Base-by-base conservation (phyloP, 1,140 invertebrate genomes). In the Caenorhabditis tropicalis region DNA sequence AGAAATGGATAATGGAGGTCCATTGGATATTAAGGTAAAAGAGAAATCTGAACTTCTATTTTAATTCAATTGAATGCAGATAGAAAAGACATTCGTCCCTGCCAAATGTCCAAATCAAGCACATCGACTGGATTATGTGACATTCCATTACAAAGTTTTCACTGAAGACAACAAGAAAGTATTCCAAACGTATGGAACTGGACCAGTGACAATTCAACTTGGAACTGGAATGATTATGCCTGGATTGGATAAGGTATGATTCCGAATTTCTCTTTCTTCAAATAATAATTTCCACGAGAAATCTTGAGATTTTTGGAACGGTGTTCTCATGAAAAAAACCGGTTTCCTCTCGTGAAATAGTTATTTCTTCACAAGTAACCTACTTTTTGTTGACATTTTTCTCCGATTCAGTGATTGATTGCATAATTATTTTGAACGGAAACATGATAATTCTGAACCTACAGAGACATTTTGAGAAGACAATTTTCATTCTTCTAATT, bases 191-290 rank as follows among this genome's bases (percentile, higher is more conserved):
- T 91, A 91, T 84, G 89, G 87, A 4, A 43, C 86, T 9, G 89
- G 83, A 6, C 90, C 90, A 24, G 85, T 91, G 33, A 82, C 79
- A 19, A 91, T 91, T 53, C 90, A 91, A 83, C 83, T 91, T 24
- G 90, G 90, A n/a, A 86, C 87, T n/a, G 90, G 90, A 65, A 91
- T 91, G 90, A 86, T 86, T 29, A 90, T 91, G 82, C 90, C 90
- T 21, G 90, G 90, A 27, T 51, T 91, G 33, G 90, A 91, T 80
- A 91, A 91, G 79, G 83, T 84, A 16, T 10, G 46, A 2, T 46
- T 46, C 24, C 21, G 24, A 2, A 46, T 31, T 7, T 80, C 29
- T 3, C 9, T 51, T 51, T 51, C n/a, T n/a, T n/a, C n/a, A n/a
- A n/a, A n/a, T n/a, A n/a, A n/a, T n/a, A n/a, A n/a, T n/a, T n/a